Conservation (phyloP, 2,113 vertebrate species). For the Gallinago paraguaiae region DNA sequence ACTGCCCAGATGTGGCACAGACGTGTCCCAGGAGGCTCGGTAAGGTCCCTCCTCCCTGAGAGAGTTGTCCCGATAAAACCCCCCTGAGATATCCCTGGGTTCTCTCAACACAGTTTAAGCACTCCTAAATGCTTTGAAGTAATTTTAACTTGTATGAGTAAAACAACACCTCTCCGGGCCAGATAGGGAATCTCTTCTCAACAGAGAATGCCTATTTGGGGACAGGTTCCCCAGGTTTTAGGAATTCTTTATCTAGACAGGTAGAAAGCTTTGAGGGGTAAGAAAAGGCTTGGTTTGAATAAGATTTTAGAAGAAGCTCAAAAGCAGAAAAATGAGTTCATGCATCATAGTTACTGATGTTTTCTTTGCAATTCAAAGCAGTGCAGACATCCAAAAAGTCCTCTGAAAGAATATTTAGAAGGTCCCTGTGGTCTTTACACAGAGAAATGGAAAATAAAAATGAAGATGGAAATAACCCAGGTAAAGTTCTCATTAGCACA, state of each 20-base stretch:
- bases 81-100: neutral
- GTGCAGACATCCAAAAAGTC: neutral
- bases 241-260: neutral
- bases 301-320: neutral
- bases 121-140: neutral
- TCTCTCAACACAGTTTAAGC: neutral
- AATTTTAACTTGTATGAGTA: neutral
- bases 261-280: neutral
- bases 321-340: neutral
- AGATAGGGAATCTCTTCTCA: neutral
- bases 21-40: neutral
- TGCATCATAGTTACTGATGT: neutral
- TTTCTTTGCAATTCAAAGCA: neutral
- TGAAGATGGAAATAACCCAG: neutral
- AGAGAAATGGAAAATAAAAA: neutral
- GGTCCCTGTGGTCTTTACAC: neutral
- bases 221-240: neutral
- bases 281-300: neutral
- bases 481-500: neutral
- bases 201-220: neutral
- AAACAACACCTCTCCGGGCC: neutral
- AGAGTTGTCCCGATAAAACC: neutral
- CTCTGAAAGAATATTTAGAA: neutral
- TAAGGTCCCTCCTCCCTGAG: neutral
- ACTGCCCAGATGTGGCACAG: neutral